phyloP scores from a whole-genome alignment of 2,888 invertebrate genomes.

The Calameuta idolon region DNA sequence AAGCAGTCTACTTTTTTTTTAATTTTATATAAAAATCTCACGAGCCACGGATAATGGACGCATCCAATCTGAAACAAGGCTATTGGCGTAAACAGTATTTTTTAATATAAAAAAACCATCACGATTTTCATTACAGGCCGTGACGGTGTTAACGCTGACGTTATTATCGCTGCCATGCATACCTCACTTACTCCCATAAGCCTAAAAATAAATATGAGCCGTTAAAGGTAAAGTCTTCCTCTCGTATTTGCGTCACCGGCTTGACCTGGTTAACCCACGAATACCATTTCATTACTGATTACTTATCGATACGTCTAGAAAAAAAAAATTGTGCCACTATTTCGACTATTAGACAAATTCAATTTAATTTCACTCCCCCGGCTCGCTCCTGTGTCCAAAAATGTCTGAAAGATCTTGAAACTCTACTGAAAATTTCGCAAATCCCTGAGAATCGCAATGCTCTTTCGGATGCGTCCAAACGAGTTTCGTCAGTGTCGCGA shows the following conservation, averaged over 20 bases:
- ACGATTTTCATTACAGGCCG: background rate
- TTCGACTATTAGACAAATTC: background rate
- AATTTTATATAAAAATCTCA: background rate
- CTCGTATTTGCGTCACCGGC: conserved; percentile 7
- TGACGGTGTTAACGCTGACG: background rate
- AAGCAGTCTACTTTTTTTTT: background rate
- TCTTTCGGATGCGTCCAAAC: background rate
- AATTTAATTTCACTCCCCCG: no score
- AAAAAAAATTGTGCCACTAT: background rate
- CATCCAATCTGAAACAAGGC: background rate
- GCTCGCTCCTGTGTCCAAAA: no score
- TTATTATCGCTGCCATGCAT: background rate
- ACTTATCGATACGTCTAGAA: background rate
- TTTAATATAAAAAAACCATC: background rate
- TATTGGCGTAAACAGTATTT: background rate
- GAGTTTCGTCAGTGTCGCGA: background rate
- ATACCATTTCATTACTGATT: background rate
- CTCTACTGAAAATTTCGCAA: background rate
- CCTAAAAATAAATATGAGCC: background rate
- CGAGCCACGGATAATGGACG: background rate
- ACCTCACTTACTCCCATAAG: background rate
- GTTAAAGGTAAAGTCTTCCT: background rate
- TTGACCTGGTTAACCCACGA: conserved; percentile 15
- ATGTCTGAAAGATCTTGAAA: background rate
- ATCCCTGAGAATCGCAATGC: background rate